These are phyloP conservation scores for Halisarca cf. caerulea DNA, from an alignment of 37 sponge, comb jelly and placozoan species.

Conservation along the genomic window DNA sequence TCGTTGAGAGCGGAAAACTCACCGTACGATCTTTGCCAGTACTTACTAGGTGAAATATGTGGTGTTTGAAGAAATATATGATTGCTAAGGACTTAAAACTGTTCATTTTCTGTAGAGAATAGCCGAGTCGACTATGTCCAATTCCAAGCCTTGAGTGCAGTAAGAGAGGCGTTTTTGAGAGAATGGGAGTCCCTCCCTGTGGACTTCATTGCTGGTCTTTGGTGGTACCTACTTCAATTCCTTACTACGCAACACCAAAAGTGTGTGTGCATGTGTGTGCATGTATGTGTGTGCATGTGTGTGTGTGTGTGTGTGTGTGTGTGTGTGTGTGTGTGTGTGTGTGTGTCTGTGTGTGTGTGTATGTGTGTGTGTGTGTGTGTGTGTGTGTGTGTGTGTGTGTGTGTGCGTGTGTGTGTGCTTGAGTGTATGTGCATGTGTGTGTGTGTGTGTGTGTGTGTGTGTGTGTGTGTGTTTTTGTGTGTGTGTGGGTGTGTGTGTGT, in stretches of 20 bases:
- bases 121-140: slow-evolving; percentile 44
- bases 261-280: slow-evolving; percentile 9
- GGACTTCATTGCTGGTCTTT: too few relatives aligned
- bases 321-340: slow-evolving; percentile 8
- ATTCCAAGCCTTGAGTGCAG: slow-evolving; percentile 69
- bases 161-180: slow-evolving; percentile 58
- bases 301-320: not conserved
- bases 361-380: slow-evolving; percentile 15
- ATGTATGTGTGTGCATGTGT: not conserved
- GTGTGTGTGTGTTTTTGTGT: not conserved
- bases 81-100: not conserved
- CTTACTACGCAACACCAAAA: not conserved
- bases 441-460: not conserved
- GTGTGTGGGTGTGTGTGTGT: not conserved
- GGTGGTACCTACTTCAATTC: not conserved
- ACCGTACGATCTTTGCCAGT: slow-evolving; percentile 40
- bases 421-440: too few relatives aligned
- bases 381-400: slow-evolving; percentile 16
- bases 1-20: slow-evolving; percentile 27
- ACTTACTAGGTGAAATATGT: slow-evolving; percentile 31
- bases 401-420: too few relatives aligned
- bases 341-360: not conserved
- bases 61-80: not conserved
- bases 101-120: too few relatives aligned
- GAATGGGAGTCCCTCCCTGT: slow-evolving; percentile 65